Percentiles rank a stretch among this genome's conserved stretches.
Conservation (phyloP, 2,113 vertebrate genomes). For the Esox niger region DNA sequence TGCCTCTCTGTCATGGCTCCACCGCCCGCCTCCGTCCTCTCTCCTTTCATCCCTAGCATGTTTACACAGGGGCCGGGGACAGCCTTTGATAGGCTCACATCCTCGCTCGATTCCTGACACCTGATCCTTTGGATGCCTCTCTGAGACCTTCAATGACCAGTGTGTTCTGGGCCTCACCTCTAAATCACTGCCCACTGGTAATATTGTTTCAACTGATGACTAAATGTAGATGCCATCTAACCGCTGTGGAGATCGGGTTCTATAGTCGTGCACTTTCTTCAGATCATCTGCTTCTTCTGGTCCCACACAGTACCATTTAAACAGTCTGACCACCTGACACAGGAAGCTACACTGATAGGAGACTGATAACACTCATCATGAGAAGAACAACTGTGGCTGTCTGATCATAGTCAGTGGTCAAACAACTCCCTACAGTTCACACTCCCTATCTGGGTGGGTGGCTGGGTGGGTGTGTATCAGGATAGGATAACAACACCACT, state of each 20-base stretch:
- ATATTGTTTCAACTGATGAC: slow-evolving; percentile 67
- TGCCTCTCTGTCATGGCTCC: slow-evolving; percentile 73
- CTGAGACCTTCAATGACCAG: slow-evolving; percentile 72
- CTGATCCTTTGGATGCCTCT: slow-evolving; percentile 68
- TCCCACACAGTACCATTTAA: slow-evolving; percentile 36
- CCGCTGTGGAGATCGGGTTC: slow-evolving; percentile 38
- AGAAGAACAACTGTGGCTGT: slow-evolving; percentile 31
- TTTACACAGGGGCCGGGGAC: slow-evolving; percentile 73
- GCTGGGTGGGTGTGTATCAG: slow-evolving; percentile 37
- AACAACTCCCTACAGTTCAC: slow-evolving; percentile 54
- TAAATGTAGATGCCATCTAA: slow-evolving; percentile 58
- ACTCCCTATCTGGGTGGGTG: slow-evolving; percentile 24
- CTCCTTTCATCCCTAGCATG: slow-evolving; percentile 74
- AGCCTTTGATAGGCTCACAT: slow-evolving; percentile 79
- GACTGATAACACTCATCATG: slow-evolving; percentile 62
- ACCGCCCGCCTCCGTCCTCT: slow-evolving; percentile 71
- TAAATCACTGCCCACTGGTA: slow-evolving; percentile 60
- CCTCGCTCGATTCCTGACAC: slow-evolving; percentile 72
- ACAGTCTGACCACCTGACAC: slow-evolving; percentile 8
- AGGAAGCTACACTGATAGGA: slow-evolving; percentile 51
- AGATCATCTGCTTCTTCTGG: slow-evolving; percentile 54
- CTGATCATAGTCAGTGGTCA: slow-evolving; percentile 69
- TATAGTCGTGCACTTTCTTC: slow-evolving; percentile 46
- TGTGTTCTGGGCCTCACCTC: slow-evolving; percentile 61
- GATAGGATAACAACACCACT: slow-evolving; percentile 63